Evolutionary conservation across 1,140 invertebrate genomes (phyloP), one percentile per base, ranked within the genome.

Genomic region (Calephelis virginiensis): DNA sequence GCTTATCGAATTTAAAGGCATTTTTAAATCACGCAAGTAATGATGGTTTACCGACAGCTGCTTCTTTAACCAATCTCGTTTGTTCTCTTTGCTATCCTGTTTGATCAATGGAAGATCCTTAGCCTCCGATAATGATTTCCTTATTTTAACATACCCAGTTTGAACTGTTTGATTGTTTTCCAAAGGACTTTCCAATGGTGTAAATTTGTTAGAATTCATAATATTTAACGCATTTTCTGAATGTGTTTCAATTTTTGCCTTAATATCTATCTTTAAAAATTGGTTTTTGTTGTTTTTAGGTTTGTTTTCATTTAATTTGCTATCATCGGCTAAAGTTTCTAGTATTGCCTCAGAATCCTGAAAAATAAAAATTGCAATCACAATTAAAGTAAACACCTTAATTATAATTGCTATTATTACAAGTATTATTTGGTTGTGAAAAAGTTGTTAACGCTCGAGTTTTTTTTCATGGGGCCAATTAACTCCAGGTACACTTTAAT

Each of bases 1-100:
- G 79, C 96, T 96, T 70, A 97, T 94, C 0, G 95, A 96, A 82
- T 96, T 95, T 68, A 95, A 93, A 71, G 96, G 95, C 64, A 96
- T 93, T 76, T 94, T 93, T 72, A 96, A 94, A 78, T 96, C 94
- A 78, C 94, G 95, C 50, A 96, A 93, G 76, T 96, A 96, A 74
- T 95, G 94, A 74, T 95, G 94, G 67, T 93, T 93, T 0, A 92
- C 92, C 63, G 92, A 93, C 61, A 93, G 90, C 71, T 94, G 93
- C 72, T 93, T 92, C 72, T 92, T 93, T 1, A 94, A 76, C 93
- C 94, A 94, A 68, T 88, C 88, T 14, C 83, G 72, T 69, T 76
- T 86, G 38, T 85, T 89, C 45, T 86, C 85, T 62, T 86, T 88
- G 60, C 84, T 85, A 59, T 90, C 88, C 63, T 87, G 82, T 69